Conservation (phyloP, 2,113 vertebrate genomes). For the Ptilonorhynchus violaceus region DNA sequence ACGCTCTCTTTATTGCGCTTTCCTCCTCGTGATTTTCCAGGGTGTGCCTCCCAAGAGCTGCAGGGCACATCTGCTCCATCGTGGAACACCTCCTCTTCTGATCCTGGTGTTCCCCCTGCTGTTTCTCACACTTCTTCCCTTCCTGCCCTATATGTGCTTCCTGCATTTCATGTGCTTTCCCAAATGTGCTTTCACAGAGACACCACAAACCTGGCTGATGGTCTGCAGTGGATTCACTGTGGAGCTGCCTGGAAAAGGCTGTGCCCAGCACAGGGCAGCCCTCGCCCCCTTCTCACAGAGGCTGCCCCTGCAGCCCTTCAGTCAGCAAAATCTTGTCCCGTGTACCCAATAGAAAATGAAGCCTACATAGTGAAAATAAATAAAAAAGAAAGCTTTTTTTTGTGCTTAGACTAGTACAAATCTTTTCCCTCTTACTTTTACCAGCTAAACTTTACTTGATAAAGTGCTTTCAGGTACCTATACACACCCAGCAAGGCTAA, state of each 20-base stretch:
- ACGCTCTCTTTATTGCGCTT: background rate
- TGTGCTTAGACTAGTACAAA: background rate
- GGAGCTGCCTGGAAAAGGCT: background rate
- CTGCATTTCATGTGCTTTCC: background rate
- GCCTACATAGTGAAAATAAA: rapidly evolving
- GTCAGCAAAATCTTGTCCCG: background rate
- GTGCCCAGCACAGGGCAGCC: background rate
- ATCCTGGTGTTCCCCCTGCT: background rate
- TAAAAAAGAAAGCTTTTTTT: background rate
- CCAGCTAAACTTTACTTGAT: background rate
- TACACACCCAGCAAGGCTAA: background rate
- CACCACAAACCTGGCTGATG: rapidly evolving
- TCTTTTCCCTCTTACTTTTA: background rate
- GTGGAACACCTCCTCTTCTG: background rate
- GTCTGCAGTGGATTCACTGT: rapidly evolving
- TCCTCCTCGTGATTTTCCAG: background rate
- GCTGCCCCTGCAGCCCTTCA: background rate
- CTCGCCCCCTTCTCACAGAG: background rate
- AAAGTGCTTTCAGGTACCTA: background rate
- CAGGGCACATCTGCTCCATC: background rate
- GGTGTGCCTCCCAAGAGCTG: background rate
- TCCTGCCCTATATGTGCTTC: background rate
- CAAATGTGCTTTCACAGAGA: background rate
- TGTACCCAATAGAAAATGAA: background rate
- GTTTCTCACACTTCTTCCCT: background rate